phyloP scores from a whole-genome alignment of 2,797 vertebrate genomes.

The Erpetoichthys calabaricus region DNA sequence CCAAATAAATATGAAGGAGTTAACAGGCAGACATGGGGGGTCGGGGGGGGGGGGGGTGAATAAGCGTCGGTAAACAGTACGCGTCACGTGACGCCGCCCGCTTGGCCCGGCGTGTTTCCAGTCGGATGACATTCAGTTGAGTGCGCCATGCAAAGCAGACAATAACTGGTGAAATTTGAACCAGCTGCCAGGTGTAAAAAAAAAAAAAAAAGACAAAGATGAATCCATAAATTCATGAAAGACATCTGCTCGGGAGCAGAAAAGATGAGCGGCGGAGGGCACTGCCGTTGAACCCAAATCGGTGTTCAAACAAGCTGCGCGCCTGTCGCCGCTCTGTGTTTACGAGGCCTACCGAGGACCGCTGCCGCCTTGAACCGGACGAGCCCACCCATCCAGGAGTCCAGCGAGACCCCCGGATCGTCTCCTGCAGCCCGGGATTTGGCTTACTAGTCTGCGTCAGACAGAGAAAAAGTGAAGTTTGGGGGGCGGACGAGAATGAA shows the following conservation, averaged over 20 bases:
- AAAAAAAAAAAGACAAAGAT: slow-evolving; percentile 49
- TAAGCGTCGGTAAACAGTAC: slow-evolving; percentile 52
- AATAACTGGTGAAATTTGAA: slow-evolving; percentile 53
- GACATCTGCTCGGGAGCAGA: slow-evolving; percentile 82
- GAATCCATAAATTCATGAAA: slow-evolving; percentile 93
- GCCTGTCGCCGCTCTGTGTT: slow-evolving; percentile 31
- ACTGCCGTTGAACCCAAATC: slow-evolving; percentile 57
- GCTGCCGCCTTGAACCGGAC: too few relatives aligned
- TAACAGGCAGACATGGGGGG: slow-evolving; percentile 41
- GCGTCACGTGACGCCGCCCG: slow-evolving; percentile 50
- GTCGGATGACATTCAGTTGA: slow-evolving; percentile 74
- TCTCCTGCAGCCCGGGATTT: too few relatives aligned
- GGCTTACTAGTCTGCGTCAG: too few relatives aligned
- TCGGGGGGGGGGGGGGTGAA: slow-evolving; percentile 33
- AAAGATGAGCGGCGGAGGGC: slow-evolving; percentile 74
- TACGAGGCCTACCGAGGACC: slow-evolving; percentile 29
- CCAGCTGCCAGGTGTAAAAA: slow-evolving; percentile 89
- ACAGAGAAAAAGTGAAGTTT: too few relatives aligned
- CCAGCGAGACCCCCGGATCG: too few relatives aligned
- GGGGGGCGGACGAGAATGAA: too few relatives aligned
- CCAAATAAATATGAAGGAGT: slow-evolving; percentile 81
- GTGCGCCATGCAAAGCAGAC: slow-evolving; percentile 71
- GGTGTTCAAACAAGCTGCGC: slow-evolving; percentile 54
- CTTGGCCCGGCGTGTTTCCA: slow-evolving; percentile 63
- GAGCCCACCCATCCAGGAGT: too few relatives aligned